phyloP scores from a whole-genome alignment of 1,140 invertebrate species.

The Drosophila jambulina region DNA sequence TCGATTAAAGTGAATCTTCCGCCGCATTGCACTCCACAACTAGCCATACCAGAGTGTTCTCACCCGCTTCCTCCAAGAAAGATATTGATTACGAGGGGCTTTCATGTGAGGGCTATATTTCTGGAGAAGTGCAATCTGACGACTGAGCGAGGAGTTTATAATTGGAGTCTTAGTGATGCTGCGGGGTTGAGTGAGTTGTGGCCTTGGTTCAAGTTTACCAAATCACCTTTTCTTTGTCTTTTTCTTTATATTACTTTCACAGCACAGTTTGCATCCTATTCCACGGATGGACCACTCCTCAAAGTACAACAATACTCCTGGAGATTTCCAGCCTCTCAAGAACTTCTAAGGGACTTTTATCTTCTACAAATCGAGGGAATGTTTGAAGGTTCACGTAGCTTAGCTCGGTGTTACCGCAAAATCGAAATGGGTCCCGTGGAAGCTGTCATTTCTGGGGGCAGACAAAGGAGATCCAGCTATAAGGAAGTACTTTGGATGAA shows the following conservation, averaged over 20 bases:
- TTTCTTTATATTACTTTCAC: slow-evolving; percentile 13
- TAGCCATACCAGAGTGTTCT: slow-evolving; percentile 10
- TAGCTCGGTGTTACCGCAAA: slow-evolving; percentile 49
- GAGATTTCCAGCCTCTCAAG: neutral
- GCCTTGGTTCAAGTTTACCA: neutral
- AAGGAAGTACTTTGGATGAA: slow-evolving; percentile 18
- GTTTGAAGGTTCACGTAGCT: neutral
- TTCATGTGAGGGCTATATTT: neutral
- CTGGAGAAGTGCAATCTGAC: slow-evolving; percentile 8
- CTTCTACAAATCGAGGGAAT: slow-evolving; percentile 15
- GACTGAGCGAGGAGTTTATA: neutral
- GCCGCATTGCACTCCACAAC: neutral
- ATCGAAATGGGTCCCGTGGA: slow-evolving; percentile 9
- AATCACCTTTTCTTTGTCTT: neutral
- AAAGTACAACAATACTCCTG: slow-evolving; percentile 17
- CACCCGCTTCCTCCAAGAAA: neutral
- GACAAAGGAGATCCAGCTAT: neutral
- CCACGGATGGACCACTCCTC: neutral
- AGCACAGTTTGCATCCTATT: slow-evolving; percentile 24
- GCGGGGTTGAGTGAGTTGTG: slow-evolving; percentile 28
- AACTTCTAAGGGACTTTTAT: slow-evolving; percentile 25
- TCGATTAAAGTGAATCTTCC: neutral
- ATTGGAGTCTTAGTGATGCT: slow-evolving; percentile 21
- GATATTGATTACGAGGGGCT: neutral
- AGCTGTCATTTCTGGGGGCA: slow-evolving; percentile 41